Evolutionary conservation across 30 jellyfish, hydroid and myxozoan genomes (phyloP).

Genomic region (Aurelia aurita): DNA sequence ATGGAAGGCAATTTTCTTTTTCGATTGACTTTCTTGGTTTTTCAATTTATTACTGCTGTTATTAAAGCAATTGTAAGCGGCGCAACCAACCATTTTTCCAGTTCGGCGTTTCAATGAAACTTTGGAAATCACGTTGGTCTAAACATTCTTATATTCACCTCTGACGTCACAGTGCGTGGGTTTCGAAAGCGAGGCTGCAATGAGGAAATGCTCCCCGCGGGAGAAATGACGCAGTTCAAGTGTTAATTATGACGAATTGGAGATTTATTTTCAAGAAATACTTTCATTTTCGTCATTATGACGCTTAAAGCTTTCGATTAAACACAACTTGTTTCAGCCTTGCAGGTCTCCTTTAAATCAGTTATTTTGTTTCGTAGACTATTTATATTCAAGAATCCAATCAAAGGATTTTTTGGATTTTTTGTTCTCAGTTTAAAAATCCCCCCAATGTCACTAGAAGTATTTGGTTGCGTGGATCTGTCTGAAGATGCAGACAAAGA

Average conservation of each 20-base stretch:
- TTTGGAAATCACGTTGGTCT: too few relatives aligned
- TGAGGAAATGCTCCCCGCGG: not conserved
- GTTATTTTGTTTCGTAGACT: too few relatives aligned
- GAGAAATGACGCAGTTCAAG: not conserved
- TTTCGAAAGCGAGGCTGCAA: conserved; percentile 4
- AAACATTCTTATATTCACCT: conserved; percentile 4
- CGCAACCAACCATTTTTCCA: not conserved
- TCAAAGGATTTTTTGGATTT: too few relatives aligned
- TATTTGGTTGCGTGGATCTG: too few relatives aligned
- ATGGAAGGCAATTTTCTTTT: conserved; percentile 9
- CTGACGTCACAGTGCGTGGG: conserved; percentile 12
- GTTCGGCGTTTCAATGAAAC: not conserved
- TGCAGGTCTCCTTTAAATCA: conserved; percentile 14
- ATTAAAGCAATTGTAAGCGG: not conserved
- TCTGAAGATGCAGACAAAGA: too few relatives aligned
- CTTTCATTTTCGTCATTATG: not conserved
- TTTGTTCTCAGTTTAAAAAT: too few relatives aligned
- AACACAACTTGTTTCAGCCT: not conserved
- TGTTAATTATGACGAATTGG: too few relatives aligned
- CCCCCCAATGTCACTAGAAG: too few relatives aligned
- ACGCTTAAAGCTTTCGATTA: conserved; percentile 6
- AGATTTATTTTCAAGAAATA: not conserved
- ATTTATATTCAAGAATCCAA: too few relatives aligned
- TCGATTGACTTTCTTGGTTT: not conserved
- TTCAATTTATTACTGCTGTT: not conserved